phyloP scores from a whole-genome alignment of 2,888 invertebrate species.

The Drosophila paucipuncta region DNA sequence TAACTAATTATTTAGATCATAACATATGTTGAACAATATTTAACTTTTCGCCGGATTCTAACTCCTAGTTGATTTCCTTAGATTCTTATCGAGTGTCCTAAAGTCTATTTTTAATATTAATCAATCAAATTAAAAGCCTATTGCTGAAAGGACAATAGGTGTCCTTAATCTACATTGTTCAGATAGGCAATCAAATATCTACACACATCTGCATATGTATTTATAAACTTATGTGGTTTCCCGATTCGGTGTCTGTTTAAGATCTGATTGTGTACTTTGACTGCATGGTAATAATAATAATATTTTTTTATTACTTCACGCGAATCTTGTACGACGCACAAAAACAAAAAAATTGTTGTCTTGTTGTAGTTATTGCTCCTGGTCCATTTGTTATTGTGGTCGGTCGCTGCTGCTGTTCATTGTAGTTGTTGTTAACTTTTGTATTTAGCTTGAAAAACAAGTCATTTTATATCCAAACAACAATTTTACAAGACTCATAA shows the following conservation, averaged over 20 bases:
- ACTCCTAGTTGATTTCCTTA: background rate
- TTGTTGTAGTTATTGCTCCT: conserved; percentile 19
- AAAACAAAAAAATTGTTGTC: conserved; percentile 11
- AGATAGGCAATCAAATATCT: background rate
- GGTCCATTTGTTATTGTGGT: conserved; percentile 18
- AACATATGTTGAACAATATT: background rate
- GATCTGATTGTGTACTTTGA: conserved; percentile 11
- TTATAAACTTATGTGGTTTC: background rate
- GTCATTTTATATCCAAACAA: conserved; percentile 60
- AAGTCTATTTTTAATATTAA: background rate
- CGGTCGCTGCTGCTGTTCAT: conserved; percentile 12
- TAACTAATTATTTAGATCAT: background rate
- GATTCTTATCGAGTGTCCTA: background rate
- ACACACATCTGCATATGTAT: background rate
- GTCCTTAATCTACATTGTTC: background rate
- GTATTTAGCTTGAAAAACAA: conserved; percentile 54
- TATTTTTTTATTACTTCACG: conserved; percentile 36
- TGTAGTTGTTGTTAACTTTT: conserved; percentile 36
- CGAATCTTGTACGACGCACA: conserved; percentile 28
- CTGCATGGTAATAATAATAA: conserved; percentile 18
- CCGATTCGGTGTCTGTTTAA: conserved; percentile 1
- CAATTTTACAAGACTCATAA: conserved; percentile 68
- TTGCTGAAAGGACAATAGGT: too few relatives aligned
- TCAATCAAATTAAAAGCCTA: too few relatives aligned
- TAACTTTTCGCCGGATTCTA: background rate